These are phyloP conservation scores for Neostethus bicornis DNA, from an alignment of 2,797 vertebrate species.

Conservation along the genomic window DNA sequence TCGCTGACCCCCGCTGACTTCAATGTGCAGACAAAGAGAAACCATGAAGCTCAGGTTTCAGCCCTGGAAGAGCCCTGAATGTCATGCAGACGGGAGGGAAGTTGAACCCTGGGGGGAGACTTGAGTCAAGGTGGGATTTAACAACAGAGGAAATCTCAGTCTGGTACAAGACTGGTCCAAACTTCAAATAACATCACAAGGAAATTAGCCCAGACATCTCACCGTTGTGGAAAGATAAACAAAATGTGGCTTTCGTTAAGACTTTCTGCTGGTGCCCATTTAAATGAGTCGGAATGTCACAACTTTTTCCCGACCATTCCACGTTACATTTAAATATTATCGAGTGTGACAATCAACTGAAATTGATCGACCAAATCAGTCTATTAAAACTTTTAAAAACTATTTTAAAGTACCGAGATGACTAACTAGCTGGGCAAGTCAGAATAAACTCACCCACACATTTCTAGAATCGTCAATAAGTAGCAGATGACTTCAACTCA, in stretches of 20 bases:
- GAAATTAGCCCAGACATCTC: conserved; percentile 19
- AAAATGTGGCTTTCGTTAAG: background rate
- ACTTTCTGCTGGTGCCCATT: conserved; percentile 15
- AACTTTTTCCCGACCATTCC: conserved; percentile 14
- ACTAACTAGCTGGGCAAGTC: background rate
- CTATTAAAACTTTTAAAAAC: background rate
- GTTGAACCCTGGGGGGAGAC: conserved; percentile 28
- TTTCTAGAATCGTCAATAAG: background rate
- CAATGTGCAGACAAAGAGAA: conserved; percentile 52
- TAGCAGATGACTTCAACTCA: conserved; percentile 38
- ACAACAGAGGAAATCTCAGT: conserved; percentile 28
- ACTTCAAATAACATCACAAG: conserved; percentile 11
- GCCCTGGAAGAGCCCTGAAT: conserved; percentile 54
- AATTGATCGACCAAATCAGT: background rate
- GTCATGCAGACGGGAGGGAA: conserved; percentile 52
- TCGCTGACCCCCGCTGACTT: conserved; percentile 27
- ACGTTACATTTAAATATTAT: conserved; percentile 32
- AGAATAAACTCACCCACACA: background rate
- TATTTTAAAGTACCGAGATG: background rate
- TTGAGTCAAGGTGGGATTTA: conserved; percentile 18
- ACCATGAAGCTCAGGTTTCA: conserved; percentile 71
- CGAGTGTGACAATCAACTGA: background rate
- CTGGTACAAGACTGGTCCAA: conserved; percentile 12
- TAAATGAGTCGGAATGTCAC: conserved; percentile 14
- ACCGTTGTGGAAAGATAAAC: conserved; percentile 7